These are phyloP conservation scores for Perdita meconis DNA, from an alignment of 2,888 invertebrate genomes.

Conservation along the genomic window DNA sequence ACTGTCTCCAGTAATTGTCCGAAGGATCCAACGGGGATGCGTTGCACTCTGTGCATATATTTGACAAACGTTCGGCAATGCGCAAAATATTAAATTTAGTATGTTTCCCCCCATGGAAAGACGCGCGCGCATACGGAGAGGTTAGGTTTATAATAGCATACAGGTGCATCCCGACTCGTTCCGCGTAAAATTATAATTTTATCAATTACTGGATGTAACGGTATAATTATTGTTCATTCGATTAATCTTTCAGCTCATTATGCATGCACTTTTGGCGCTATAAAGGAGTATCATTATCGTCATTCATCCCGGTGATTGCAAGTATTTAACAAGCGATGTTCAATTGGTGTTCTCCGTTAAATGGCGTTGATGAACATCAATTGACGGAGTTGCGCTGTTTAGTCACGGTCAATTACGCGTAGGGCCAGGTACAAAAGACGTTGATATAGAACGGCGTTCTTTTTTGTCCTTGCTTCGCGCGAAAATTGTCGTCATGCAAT, in stretches of 20 bases:
- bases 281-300: background rate
- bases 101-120: background rate
- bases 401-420: constrained; percentile 4
- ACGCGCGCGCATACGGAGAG: background rate
- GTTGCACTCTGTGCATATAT: too few species aligned
- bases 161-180: too few species aligned
- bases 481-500: background rate
- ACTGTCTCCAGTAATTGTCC: background rate
- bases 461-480: background rate
- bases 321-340: constrained; percentile 3
- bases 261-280: background rate
- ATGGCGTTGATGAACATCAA: constrained; percentile 28
- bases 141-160: background rate
- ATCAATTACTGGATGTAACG: too few species aligned
- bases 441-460: background rate
- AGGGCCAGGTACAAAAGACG: background rate
- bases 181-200: too few species aligned
- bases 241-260: background rate
- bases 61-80: background rate
- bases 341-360: constrained; percentile 30
- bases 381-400: constrained; percentile 17
- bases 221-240: too few species aligned
- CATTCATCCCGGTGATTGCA: background rate
- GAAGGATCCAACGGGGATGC: background rate
- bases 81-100: background rate